phyloP scores from a whole-genome alignment of 2,888 invertebrate genomes.

The Dynastes hyllus region DNA sequence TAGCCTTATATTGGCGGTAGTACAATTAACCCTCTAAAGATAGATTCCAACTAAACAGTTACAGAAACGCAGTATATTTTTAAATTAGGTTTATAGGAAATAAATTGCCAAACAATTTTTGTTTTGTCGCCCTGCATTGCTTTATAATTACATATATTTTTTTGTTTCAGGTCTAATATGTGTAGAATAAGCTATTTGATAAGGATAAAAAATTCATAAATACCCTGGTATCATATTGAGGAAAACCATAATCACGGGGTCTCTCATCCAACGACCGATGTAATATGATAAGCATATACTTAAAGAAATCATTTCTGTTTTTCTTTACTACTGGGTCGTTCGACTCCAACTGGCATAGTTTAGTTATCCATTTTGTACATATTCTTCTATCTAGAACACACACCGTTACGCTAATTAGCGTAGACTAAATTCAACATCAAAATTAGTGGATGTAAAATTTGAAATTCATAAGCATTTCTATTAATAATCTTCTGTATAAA shows the following conservation, averaged over 20 bases:
- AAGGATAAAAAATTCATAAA: neutral
- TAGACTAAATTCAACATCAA: slow-evolving; percentile 4
- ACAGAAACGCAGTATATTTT: no score
- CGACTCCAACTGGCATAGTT: slow-evolving; percentile 69
- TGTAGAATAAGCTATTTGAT: slow-evolving; percentile 11
- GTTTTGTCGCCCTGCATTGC: neutral
- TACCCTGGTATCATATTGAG: slow-evolving; percentile 62
- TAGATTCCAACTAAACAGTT: no score
- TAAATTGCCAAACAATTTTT: no score
- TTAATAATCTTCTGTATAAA: neutral
- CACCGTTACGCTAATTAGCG: neutral
- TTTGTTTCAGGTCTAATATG: slow-evolving; percentile 47
- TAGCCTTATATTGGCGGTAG: no score
- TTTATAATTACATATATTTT: neutral
- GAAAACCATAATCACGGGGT: slow-evolving; percentile 58
- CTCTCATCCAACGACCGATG: slow-evolving; percentile 63
- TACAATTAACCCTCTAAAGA: no score
- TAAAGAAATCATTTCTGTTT: slow-evolving; percentile 74
- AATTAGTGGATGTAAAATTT: slow-evolving; percentile 13
- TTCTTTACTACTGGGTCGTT: slow-evolving; percentile 72
- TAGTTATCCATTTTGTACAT: slow-evolving; percentile 71
- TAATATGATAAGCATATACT: slow-evolving; percentile 71
- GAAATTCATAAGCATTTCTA: neutral
- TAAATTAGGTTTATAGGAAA: no score
- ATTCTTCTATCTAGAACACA: slow-evolving; percentile 68